Percentiles rank a stretch among this genome's conserved stretches.
Evolutionary conservation across 2,888 invertebrate species (phyloP).

Genomic region (Eristalinus aeneus): DNA sequence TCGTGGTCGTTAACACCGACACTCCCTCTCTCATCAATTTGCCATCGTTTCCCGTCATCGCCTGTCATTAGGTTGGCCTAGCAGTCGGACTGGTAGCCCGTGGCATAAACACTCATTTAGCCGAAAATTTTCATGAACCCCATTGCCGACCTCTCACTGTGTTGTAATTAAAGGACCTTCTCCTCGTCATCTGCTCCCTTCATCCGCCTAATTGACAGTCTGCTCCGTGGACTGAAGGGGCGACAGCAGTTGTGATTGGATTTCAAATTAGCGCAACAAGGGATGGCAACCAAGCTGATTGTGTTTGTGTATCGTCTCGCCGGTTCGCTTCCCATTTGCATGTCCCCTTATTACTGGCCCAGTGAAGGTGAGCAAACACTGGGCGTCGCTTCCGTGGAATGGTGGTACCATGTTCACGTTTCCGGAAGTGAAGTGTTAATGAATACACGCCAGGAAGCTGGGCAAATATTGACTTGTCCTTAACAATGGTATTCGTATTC

Average conservation of each 20-base stretch:
- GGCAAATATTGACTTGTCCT: slow-evolving; percentile 9
- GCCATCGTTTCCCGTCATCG: not conserved
- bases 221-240: not conserved
- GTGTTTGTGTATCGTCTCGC: not conserved
- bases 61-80: not conserved
- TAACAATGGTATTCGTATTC: not conserved
- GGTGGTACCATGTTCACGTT: not conserved
- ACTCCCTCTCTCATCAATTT: not conserved
- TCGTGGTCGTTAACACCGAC: slow-evolving; percentile 22
- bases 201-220: not conserved
- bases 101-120: not conserved
- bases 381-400: not conserved
- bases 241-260: slow-evolving; percentile 2
- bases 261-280: slow-evolving; percentile 13
- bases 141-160: not conserved
- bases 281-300: not conserved
- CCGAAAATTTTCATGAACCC: not conserved
- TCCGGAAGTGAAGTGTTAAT: slow-evolving; percentile 11
- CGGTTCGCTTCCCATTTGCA: slow-evolving; percentile 2
- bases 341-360: not conserved
- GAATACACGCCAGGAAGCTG: slow-evolving; percentile 1
- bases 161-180: not conserved
- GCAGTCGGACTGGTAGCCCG: not conserved
- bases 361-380: not conserved
- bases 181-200: not conserved